A percentile compares a stretch with the other conserved stretches of the same genome.
These are phyloP conservation scores for Carcharodon carcharias DNA, from an alignment of 2,797 vertebrate species.

Conservation along the genomic window DNA sequence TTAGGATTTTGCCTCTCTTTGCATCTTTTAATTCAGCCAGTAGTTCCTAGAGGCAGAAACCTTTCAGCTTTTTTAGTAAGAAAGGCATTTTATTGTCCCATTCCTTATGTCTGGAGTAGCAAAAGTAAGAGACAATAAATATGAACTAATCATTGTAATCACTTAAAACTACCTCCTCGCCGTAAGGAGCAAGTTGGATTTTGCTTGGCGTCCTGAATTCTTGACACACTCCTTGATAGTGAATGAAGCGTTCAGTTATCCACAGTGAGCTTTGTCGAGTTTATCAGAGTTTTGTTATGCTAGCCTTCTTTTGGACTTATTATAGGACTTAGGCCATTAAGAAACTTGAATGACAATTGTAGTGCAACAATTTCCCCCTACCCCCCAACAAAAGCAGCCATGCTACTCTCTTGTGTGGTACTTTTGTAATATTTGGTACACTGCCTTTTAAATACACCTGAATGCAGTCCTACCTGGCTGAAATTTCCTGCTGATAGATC, in stretches of 20 bases:
- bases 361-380: background rate
- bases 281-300: background rate
- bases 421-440: background rate
- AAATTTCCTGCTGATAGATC: background rate
- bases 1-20: background rate
- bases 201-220: background rate
- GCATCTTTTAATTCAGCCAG: background rate
- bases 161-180: background rate
- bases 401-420: background rate
- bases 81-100: background rate
- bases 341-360: background rate
- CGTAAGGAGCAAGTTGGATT: too few relatives aligned
- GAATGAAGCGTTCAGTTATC: background rate
- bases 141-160: too few relatives aligned
- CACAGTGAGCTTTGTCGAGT: background rate
- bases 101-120: background rate
- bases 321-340: background rate
- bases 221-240: background rate
- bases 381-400: background rate
- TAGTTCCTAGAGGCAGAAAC: background rate
- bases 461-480: background rate
- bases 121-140: background rate
- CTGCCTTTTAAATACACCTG: background rate
- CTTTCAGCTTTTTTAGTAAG: background rate
- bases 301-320: background rate